phyloP scores from a whole-genome alignment of 2,797 vertebrate genomes.

The Typhlichthys subterraneus region DNA sequence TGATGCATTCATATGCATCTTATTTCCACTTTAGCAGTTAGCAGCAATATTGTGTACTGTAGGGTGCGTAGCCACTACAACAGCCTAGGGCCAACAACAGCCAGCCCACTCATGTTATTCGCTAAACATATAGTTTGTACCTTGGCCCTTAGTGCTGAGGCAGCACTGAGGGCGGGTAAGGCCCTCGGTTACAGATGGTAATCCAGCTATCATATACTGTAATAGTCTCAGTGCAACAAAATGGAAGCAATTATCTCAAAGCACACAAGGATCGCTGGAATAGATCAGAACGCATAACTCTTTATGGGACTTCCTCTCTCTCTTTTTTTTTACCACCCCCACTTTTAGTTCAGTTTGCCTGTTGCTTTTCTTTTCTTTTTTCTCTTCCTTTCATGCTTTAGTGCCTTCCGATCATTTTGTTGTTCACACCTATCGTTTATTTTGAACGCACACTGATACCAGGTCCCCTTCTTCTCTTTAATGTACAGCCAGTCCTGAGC shows the following conservation, averaged over 20 bases:
- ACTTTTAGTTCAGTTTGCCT: constrained; percentile 13
- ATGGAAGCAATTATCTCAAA: constrained; percentile 73
- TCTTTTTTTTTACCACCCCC: constrained; percentile 13
- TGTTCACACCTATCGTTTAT: background rate
- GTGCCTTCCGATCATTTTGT: background rate
- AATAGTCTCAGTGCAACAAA: constrained; percentile 69
- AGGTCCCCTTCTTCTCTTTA: background rate
- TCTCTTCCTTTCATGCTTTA: constrained; percentile 23
- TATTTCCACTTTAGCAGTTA: constrained; percentile 17
- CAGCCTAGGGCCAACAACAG: constrained; percentile 35
- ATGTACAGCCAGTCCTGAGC: constrained; percentile 34
- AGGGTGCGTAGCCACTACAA: constrained; percentile 35
- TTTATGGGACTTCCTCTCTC: constrained; percentile 54
- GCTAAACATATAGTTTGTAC: constrained; percentile 53
- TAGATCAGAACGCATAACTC: constrained; percentile 69
- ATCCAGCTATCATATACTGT: constrained; percentile 67
- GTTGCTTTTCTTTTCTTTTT: constrained; percentile 20
- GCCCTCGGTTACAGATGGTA: constrained; percentile 65
- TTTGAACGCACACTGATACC: background rate
- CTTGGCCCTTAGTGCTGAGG: constrained; percentile 49
- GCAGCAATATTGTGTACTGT: constrained; percentile 10
- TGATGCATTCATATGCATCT: constrained; percentile 6
- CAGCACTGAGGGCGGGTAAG: constrained; percentile 54
- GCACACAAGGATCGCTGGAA: constrained; percentile 67
- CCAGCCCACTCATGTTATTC: constrained; percentile 33